Evolutionary conservation across 2,797 vertebrate genomes (phyloP), one percentile per base, ranked within the genome.

Genomic region (Botia almorhae): DNA sequence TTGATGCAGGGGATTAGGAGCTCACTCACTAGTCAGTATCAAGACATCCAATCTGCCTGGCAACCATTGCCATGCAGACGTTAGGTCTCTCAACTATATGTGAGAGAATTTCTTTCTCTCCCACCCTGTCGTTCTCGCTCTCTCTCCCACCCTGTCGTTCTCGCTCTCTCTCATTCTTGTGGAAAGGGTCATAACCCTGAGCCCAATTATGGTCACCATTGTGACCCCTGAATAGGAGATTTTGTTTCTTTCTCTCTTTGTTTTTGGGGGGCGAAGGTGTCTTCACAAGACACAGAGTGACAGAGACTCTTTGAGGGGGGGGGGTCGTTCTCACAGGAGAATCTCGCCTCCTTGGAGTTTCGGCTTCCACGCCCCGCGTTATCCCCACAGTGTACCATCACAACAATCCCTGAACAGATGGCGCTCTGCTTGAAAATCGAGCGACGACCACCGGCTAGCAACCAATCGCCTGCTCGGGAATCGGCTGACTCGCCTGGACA

Each of bases 361-460:
- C 78, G 50, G 74, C 55, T 58, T 80, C 84, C 81, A 78, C 69
- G 60, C 80, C 79, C 79, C 50, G 71, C 82, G 78, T 80, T 80
- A 71, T 83, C 76, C 74, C 86, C 88, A 86, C 80, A 51, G 80
- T 77, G 80, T 87, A 82, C 69, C 82, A 90, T 90, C 92, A 91
- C 90, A 91, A 91, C 92, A 90, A 90, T 85, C 87, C 89, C 75
- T 68, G 91, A 94, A 92, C 93, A 95, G 93, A 94, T 94, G 93
- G 93, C 86, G 91, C 87, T 88, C 86, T 88, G 91, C 91, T 87
- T 84, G 89, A 86, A 85, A 74, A 85, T 78, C 63, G 86, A 69
- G 85, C 93, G 93, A 94, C 90, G 88, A 91, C 87, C 92, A 92
- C 87, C 7, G 76, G 74, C 89, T 72, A 85, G 85, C 90, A 88